Evolutionary conservation across 37 sponge, comb jelly and placozoan genomes (phyloP).

Genomic region (Lycopodina hypogea): DNA sequence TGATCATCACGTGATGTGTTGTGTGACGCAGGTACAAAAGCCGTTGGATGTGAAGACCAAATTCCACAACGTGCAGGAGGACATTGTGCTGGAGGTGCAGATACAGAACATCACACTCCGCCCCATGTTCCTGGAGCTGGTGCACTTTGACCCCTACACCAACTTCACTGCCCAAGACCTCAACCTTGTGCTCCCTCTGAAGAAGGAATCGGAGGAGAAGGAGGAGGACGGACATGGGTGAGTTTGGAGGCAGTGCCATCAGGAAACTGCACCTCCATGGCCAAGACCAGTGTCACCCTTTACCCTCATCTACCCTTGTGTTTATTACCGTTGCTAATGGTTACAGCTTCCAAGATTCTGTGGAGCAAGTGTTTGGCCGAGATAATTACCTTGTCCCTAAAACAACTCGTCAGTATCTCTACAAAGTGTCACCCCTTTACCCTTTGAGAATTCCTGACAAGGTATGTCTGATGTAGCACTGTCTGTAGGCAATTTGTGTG

Average conservation of each 20-base stretch:
- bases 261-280: no score
- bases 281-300: no score
- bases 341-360: not conserved
- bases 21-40: slow-evolving; percentile 57
- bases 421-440: slow-evolving; percentile 52
- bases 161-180: slow-evolving; percentile 47
- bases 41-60: slow-evolving; percentile 92
- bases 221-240: not conserved
- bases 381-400: slow-evolving; percentile 54
- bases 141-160: slow-evolving; percentile 70
- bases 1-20: not conserved
- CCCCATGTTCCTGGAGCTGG: slow-evolving; percentile 72
- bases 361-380: slow-evolving; percentile 52
- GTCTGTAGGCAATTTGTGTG: no score
- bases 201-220: slow-evolving; percentile 7
- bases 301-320: no score
- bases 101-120: slow-evolving; percentile 77
- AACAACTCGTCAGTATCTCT: slow-evolving; percentile 75
- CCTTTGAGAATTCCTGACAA: slow-evolving; percentile 25
- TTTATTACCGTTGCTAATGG: no score
- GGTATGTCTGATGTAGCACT: slow-evolving; percentile 12
- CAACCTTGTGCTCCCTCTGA: slow-evolving; percentile 25
- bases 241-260: no score
- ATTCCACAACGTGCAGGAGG: slow-evolving; percentile 54
- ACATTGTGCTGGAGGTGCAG: slow-evolving; percentile 77